Base-by-base conservation (phyloP, 2,113 vertebrate species). In the Siniperca knerii region DNA sequence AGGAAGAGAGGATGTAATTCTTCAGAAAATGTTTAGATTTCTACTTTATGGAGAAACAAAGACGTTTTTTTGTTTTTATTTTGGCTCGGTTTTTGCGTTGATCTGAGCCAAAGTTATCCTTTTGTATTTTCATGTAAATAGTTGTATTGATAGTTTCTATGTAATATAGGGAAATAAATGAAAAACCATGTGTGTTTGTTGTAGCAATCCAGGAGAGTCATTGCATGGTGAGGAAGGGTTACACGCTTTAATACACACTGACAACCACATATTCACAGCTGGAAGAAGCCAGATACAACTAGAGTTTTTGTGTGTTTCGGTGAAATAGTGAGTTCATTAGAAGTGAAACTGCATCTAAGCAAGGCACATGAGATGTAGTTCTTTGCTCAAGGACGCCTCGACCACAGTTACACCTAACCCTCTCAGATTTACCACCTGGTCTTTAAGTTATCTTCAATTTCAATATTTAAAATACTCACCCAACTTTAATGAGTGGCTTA, bases 41-140 rank as follows among this genome's bases (percentile, higher is more conserved):
- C 21, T 71, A 29, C 10, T 79, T 3, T 20, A 58, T n/a, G 0
- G 2, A 60, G 23, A 87, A 84, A 73, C 16, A 48, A 69, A 42
- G 33, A 18, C 55, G 4, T 81, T 13, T 71, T 71, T 83, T 42
- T 75, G 16, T 8, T 48, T 8, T 48, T 46, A 20, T 57, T 54
- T 35, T 79, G 46, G 3, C 44, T 77, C 52, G 35, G 6, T 25
- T 70, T 79, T 65, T 57, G 23, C 23, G 18, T 35, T 79, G 4
- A 64, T 37, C 8, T 80, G 33, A 74, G 42, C 44, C 44, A 42
- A 57, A 42, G 16, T 48, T 33, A 67, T 33, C 3, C 6, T 33
- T 58, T 77, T 81, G 18, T 75, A 23, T 64, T 83, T 79, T 61
- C 3, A 25, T 87, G 87, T 91, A 77, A 66, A 86, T 82, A 82